These are phyloP conservation scores for Ypsolopha scabrella DNA, from an alignment of 2,888 invertebrate species.

Conservation along the genomic window DNA sequence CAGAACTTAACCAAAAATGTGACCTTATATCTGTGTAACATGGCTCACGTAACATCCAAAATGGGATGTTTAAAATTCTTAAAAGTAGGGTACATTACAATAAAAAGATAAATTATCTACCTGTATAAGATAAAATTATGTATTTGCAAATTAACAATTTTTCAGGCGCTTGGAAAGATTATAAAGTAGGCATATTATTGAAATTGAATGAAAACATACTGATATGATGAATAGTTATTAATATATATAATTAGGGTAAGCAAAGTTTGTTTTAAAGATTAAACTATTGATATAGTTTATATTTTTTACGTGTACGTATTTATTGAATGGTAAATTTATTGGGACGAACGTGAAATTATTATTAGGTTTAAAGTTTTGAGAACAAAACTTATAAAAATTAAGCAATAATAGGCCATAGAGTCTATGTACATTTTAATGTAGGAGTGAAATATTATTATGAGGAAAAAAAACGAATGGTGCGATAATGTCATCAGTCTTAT, in stretches of 20 bases:
- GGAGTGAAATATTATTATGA: constrained; percentile 35
- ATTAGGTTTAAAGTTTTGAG: constrained; percentile 65
- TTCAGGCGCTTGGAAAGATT: constrained; percentile 68
- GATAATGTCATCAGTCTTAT: constrained; percentile 58
- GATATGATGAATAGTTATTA: constrained; percentile 61
- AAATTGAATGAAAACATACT: constrained; percentile 66
- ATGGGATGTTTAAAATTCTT: constrained; percentile 34
- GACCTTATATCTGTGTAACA: constrained; percentile 26
- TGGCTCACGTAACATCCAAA: neutral
- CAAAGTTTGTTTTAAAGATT: constrained; percentile 70
- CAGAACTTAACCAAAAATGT: constrained; percentile 21
- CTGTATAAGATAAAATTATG: constrained; percentile 44
- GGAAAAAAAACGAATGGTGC: constrained; percentile 53
- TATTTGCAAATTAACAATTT: constrained; percentile 45
- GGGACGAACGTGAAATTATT: constrained; percentile 68
- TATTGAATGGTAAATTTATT: constrained; percentile 70
- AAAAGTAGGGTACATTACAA: constrained; percentile 46
- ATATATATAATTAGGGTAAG: constrained; percentile 62
- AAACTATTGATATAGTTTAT: constrained; percentile 72
- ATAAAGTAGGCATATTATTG: constrained; percentile 68
- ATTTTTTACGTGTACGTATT: constrained; percentile 71
- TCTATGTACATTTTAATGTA: constrained; percentile 67
- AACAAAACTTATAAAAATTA: constrained; percentile 66
- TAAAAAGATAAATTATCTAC: constrained; percentile 42
- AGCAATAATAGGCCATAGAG: constrained; percentile 65